Percentiles rank a stretch among this genome's conserved stretches.
phyloP scores from a whole-genome alignment of 2,888 invertebrate species.

The Cryptops parisi region DNA sequence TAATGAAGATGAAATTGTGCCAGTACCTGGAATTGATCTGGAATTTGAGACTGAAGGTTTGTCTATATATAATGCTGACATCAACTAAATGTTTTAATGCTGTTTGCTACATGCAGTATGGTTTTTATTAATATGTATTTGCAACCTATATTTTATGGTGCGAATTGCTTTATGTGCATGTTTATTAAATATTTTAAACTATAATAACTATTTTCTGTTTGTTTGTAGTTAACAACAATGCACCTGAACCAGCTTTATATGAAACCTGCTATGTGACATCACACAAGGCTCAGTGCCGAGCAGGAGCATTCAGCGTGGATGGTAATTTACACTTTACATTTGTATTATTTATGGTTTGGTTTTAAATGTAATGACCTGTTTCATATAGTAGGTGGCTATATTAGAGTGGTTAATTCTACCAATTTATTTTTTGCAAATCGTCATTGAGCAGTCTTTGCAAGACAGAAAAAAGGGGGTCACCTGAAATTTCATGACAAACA shows the following conservation, averaged over 20 bases:
- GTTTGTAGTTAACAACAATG: conserved; percentile 55
- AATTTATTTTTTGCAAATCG: too few species aligned
- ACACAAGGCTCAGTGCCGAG: conserved; percentile 82
- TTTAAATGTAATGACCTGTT: too few species aligned
- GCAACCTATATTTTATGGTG: too few species aligned
- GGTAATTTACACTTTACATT: conserved; percentile 39
- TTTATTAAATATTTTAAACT: background rate
- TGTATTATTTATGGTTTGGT: too few species aligned
- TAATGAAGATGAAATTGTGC: conserved; percentile 23
- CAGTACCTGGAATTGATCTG: conserved; percentile 58
- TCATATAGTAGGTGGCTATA: too few species aligned
- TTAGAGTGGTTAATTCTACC: too few species aligned
- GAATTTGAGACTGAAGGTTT: conserved; percentile 84
- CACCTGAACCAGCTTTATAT: conserved; percentile 93
- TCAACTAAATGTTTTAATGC: background rate
- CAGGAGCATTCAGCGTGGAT: conserved; percentile 89
- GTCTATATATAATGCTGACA: background rate
- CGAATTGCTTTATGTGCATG: too few species aligned
- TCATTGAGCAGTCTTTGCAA: too few species aligned
- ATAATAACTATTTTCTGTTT: background rate
- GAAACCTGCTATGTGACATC: conserved; percentile 98
- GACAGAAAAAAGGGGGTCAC: too few species aligned
- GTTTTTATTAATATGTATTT: too few species aligned
- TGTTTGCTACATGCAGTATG: too few species aligned
- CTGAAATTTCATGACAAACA: too few species aligned